Evolutionary conservation across 2,888 invertebrate species (phyloP), one percentile per base, ranked within the genome.

Genomic region (Heliconius aoede): DNA sequence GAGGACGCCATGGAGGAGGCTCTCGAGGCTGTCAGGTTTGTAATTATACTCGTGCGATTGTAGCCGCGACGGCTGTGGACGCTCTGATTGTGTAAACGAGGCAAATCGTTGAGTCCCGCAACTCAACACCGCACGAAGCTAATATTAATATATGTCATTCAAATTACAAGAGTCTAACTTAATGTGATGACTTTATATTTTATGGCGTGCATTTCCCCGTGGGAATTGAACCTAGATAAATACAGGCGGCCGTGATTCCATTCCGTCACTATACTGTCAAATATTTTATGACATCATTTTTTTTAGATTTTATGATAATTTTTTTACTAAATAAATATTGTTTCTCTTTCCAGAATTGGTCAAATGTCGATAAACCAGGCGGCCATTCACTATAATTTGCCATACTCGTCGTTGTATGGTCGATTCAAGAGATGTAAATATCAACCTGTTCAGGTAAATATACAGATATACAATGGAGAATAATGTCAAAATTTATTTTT

Each of bases 301-400:
- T 51, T 51, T 5, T 30, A 30, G 3, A 4, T 36, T 36, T 36
- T 46, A 46, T n/a, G 13, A 15, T 46, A 15, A 15, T 46, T 40
- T 46, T 9, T 15, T 46, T 15, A 8, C n/a, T 55, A n/a, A 55
- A 55, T 55, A 55, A 55, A 55, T 55, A n/a, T 55, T 55, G 55
- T 55, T 58, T 24, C 32, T 26, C 15, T 15, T 81, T 85, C 0
- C 86, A 97, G 98, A 86, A 95, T 97, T 82, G 98, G 98, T 40
- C 98, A 98, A 88, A 98, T 98, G 98, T 98, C 98, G 80, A 98
- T 98, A 85, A 98, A 98, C 91, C 98, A 98, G 91, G 98, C 98
- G 72, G 98, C 98, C 73, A 98, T 98, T 83, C 98, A 98, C 88
- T 98, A 96, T 91, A 98, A 98, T 91, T 93, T 98, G 86, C 98